Base-by-base conservation (phyloP, 2,888 invertebrate genomes). In the Parochlus steinenii region DNA sequence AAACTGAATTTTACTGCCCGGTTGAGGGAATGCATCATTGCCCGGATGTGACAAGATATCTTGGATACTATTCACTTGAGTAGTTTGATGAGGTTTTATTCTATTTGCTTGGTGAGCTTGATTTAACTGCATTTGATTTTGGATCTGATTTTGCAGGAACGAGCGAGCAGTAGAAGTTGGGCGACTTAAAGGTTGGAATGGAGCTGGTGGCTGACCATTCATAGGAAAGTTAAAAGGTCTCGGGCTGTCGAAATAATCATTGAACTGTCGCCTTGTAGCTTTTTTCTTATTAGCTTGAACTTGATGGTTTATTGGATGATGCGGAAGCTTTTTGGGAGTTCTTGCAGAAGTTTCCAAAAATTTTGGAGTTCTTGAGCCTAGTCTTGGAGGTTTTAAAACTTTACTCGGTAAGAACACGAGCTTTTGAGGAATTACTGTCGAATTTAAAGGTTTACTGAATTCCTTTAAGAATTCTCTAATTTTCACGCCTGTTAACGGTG, bases 221-320 rank as follows among this genome's bases (percentile, higher is more conserved):
- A 47, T 49, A 6, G 53, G 51, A 47, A 54, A 56, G 43, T 57
- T 53, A 42, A 57, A 57, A 3, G 57, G 57, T 36, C 55, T 51
- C 4, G 57, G 57, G 14, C 48, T 47, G 14, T 45, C 43, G 2
- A 35, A 31, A 7, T 27, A 40, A 15, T 42, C 24, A 11, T 39
- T 39, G 14, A 38, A 38, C 23, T 43, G 44, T 29, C 42, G 40
- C 23, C 40, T 40, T 8, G 31, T 32, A 4, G 34, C 31, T 33
- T 37, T 4, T 10, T 20, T 26, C 19, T 22, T 18, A 6, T 27
- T 26, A 38, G 35, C 23, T 27, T 11, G n/a, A n/a, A n/a, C n/a
- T n/a, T n/a, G n/a, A n/a, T n/a, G n/a, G n/a, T n/a, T n/a, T n/a
- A n/a, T n/a, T n/a, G n/a, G n/a, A n/a, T n/a, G n/a, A n/a, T n/a